A percentile compares a stretch with the other conserved stretches of the same genome.
Evolutionary conservation across 2,797 vertebrate genomes (phyloP).

Genomic region (Pangasius mekongensis): DNA sequence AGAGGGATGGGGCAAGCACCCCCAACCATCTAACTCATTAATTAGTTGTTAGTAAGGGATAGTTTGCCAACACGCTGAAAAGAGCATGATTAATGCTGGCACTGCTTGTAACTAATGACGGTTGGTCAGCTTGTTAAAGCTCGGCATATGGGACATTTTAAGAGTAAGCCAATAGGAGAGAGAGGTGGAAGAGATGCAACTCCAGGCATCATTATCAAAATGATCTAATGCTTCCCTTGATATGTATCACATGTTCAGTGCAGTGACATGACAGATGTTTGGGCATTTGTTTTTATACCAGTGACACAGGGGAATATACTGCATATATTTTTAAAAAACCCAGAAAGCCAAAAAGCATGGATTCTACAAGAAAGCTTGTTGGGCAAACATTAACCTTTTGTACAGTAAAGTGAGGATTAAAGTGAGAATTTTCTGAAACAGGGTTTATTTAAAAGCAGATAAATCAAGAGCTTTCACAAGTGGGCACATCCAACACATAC

Average conservation of each 20-base stretch:
- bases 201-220: neutral
- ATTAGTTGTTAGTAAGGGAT: constrained; percentile 32
- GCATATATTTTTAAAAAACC: neutral
- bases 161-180: constrained; percentile 59
- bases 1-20: neutral
- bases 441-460: neutral
- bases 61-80: constrained; percentile 54
- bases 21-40: constrained; percentile 16
- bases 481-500: neutral
- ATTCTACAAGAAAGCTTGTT: neutral
- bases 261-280: neutral
- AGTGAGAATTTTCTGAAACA: neutral
- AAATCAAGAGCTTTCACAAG: neutral
- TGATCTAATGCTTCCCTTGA: neutral
- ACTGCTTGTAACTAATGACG: constrained; percentile 65
- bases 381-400: neutral
- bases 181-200: neutral
- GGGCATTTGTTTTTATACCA: neutral
- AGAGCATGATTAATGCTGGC: constrained; percentile 67
- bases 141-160: constrained; percentile 64
- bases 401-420: neutral
- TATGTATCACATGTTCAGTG: neutral
- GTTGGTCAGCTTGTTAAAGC: constrained; percentile 64
- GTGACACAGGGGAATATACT: neutral
- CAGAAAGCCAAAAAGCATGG: neutral